Conservation (phyloP, 2,113 vertebrate species). For the Oriolus oriolus region DNA sequence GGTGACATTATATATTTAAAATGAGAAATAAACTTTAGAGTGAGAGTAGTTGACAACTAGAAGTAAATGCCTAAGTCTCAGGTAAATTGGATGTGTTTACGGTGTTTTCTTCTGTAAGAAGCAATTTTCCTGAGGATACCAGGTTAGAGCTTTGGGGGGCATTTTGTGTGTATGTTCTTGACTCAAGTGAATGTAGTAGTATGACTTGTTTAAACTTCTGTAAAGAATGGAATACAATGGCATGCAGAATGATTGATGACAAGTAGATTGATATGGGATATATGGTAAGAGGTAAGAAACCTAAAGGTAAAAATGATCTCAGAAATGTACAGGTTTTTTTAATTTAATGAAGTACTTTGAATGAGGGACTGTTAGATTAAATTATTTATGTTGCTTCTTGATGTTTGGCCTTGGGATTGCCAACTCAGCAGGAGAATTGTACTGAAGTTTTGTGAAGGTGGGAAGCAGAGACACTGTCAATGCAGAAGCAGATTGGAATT, state of each 20-base stretch:
- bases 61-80: background rate
- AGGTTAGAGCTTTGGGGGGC: background rate
- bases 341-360: background rate
- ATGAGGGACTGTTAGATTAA: background rate
- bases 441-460: fast-evolving
- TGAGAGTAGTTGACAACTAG: background rate
- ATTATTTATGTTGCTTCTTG: background rate
- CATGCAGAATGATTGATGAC: background rate
- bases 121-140: background rate
- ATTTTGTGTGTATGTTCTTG: background rate
- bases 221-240: background rate
- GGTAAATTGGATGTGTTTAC: background rate
- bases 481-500: background rate
- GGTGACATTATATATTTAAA: background rate
- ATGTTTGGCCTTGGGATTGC: background rate
- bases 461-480: background rate
- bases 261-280: background rate
- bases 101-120: background rate
- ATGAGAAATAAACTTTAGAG: background rate
- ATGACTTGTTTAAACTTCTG: background rate
- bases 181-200: background rate
- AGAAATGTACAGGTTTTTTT: too few relatives aligned
- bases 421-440: background rate
- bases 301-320: background rate
- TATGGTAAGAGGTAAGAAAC: background rate